These are phyloP conservation scores for Ericerus pela DNA, from an alignment of 1,140 invertebrate species.

Conservation along the genomic window DNA sequence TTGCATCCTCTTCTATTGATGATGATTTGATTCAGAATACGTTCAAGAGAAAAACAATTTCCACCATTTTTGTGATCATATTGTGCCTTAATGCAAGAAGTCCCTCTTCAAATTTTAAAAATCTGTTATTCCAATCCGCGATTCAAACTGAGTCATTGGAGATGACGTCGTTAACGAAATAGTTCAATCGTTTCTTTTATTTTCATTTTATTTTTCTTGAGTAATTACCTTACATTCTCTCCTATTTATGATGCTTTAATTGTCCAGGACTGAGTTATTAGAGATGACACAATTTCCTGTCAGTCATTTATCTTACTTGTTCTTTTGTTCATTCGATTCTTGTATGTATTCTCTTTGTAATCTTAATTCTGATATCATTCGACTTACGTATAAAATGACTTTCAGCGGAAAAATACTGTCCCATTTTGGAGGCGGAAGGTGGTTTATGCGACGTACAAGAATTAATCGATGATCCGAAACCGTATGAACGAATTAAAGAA, in stretches of 20 bases:
- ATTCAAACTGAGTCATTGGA: too few relatives aligned
- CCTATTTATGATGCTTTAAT: neutral
- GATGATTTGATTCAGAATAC: too few relatives aligned
- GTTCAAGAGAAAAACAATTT: too few relatives aligned
- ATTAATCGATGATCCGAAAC: constrained; percentile 42
- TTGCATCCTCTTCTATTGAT: too few relatives aligned
- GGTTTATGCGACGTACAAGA: constrained; percentile 58
- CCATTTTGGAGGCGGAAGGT: constrained; percentile 66
- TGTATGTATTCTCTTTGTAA: neutral
- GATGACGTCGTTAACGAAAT: too few relatives aligned
- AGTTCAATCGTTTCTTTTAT: too few relatives aligned
- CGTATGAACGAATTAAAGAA: constrained; percentile 46
- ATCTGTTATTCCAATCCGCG: too few relatives aligned
- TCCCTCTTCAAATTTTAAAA: too few relatives aligned
- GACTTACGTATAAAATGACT: constrained; percentile 24
- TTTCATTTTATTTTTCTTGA: neutral
- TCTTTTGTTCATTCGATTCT: neutral
- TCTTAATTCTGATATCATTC: neutral
- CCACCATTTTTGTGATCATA: too few relatives aligned
- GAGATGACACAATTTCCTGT: neutral
- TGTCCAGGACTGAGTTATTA: neutral
- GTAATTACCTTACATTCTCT: neutral
- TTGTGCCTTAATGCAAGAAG: too few relatives aligned
- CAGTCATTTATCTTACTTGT: neutral
- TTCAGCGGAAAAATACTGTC: constrained; percentile 78